Evolutionary conservation across 2,797 vertebrate species (phyloP).

Genomic region (Uromys caudimaculatus): DNA sequence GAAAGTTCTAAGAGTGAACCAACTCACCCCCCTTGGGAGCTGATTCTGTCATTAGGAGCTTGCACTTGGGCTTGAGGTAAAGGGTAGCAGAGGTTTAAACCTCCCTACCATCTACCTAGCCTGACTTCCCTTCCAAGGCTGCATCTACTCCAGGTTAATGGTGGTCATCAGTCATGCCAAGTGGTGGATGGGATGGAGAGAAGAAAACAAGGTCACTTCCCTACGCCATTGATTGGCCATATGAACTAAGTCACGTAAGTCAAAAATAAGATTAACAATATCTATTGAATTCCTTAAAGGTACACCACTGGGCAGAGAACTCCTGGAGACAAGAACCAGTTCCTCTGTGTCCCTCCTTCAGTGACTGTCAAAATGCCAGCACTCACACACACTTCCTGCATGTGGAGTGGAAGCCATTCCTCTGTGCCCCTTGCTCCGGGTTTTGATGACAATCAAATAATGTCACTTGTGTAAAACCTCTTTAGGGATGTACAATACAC

Average conservation of each 20-base stretch:
- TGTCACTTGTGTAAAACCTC: conserved; percentile 34
- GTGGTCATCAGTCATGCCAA: background rate
- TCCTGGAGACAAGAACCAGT: background rate
- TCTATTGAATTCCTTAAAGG: background rate
- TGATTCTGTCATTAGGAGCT: background rate
- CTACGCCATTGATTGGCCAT: background rate
- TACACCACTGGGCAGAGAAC: background rate
- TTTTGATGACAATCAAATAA: conserved; percentile 26
- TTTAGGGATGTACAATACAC: conserved; percentile 24
- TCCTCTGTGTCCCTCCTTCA: background rate
- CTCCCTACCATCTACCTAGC: background rate
- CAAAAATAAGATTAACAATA: background rate
- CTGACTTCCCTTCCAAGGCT: background rate
- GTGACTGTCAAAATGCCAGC: background rate
- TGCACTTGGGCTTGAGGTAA: background rate
- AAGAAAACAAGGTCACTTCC: background rate
- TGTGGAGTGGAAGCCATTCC: background rate
- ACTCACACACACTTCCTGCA: background rate
- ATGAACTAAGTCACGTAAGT: background rate
- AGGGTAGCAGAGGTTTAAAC: background rate
- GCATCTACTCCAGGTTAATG: background rate
- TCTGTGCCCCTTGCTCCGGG: background rate
- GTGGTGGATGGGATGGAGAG: background rate
- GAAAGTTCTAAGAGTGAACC: background rate
- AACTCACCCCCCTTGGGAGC: background rate